phyloP scores from a whole-genome alignment of 2,888 invertebrate genomes.

The Sepioteuthis lessoniana region DNA sequence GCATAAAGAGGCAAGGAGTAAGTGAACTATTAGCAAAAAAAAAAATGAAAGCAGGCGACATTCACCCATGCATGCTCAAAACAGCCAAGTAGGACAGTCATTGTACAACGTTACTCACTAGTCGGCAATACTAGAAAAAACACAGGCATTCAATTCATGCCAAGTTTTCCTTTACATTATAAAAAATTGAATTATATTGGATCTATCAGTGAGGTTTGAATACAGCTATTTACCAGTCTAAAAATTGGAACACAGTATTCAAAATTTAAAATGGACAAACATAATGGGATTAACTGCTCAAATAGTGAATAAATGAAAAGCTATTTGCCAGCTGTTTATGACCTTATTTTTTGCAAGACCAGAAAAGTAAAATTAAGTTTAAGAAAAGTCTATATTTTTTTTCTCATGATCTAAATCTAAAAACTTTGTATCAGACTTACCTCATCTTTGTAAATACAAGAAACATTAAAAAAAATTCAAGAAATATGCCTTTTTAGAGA shows the following conservation, averaged over 20 bases:
- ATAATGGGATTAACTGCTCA: not conserved
- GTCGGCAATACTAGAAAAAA: not conserved
- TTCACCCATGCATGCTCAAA: constrained; percentile 45
- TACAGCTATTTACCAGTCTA: not conserved
- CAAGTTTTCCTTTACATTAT: not conserved
- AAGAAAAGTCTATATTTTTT: no score
- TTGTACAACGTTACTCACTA: constrained; percentile 45
- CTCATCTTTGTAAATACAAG: no score
- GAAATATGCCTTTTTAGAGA: no score
- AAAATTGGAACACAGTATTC: not conserved
- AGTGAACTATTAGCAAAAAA: not conserved
- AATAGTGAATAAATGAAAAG: no score
- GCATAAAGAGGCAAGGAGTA: not conserved
- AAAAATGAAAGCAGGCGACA: not conserved
- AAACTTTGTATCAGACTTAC: no score
- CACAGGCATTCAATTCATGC: constrained; percentile 1
- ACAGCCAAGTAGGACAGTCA: constrained; percentile 47
- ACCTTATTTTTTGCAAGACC: no score
- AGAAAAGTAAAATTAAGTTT: no score
- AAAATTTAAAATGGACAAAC: not conserved
- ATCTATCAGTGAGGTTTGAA: not conserved
- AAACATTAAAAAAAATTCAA: no score
- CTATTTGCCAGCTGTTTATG: no score
- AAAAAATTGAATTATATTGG: not conserved
- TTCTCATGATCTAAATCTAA: no score